A percentile compares a stretch with the other conserved stretches of the same genome.
Conservation (phyloP, 2,888 invertebrate species). For the Hirtodrosophila duncani region DNA sequence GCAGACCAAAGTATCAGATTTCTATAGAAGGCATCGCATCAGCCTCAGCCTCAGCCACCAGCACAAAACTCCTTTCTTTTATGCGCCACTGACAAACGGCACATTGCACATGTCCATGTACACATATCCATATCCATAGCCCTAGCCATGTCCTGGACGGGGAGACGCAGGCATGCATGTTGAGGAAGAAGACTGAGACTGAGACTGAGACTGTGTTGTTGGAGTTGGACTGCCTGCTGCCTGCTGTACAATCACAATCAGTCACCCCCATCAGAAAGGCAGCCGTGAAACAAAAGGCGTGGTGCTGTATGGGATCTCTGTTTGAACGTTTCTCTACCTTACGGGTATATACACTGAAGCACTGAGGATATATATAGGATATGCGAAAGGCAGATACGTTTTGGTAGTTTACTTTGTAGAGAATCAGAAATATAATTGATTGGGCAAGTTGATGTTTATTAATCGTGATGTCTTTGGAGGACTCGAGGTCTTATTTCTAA, state of each 20-base stretch:
- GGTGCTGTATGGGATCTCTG: constrained; percentile 8
- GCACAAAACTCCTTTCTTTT: constrained; percentile 66
- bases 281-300: constrained; percentile 64
- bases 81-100: constrained; percentile 73
- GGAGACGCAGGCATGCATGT: too few relatives aligned
- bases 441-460: too few relatives aligned
- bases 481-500: too few relatives aligned
- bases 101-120: constrained; percentile 68
- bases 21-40: constrained; percentile 50
- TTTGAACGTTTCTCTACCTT: constrained; percentile 12
- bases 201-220: constrained; percentile 1
- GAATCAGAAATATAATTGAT: too few relatives aligned
- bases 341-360: too few relatives aligned
- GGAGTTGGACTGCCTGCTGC: constrained; percentile 39
- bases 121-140: constrained; percentile 12
- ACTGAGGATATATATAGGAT: too few relatives aligned
- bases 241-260: constrained; percentile 60
- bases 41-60: constrained; percentile 27
- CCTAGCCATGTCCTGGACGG: constrained; percentile 15
- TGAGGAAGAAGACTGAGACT: background rate
- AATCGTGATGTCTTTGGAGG: too few relatives aligned
- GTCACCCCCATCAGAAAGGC: constrained; percentile 73
- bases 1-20: constrained; percentile 64
- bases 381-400: too few relatives aligned
- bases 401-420: too few relatives aligned